Evolutionary conservation across 2,797 vertebrate species (phyloP), one percentile per base, ranked within the genome.

Genomic region (Aplochiton taeniatus): DNA sequence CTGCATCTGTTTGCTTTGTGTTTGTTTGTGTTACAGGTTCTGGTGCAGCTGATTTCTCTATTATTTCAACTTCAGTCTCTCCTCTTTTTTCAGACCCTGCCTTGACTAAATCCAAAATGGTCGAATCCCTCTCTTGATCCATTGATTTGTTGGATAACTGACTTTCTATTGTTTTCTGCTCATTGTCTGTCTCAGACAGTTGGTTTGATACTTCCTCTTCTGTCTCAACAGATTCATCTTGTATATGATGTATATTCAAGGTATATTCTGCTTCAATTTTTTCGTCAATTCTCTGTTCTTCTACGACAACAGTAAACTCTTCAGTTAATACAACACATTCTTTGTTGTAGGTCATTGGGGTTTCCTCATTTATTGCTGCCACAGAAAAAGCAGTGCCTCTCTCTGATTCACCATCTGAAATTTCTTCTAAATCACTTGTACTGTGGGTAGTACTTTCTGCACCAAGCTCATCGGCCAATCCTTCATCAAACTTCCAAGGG

Each of bases 1-100:
- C 83, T 19, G 87, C 83, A 41, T 80, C 76, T n/a, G 82, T 83
- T 18, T 75, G 70, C 17, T 79, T 69, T 46, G 54, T 57, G 58
- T 7, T 31, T 31, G 31, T 31, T 31, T 31, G 3, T 3, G 6
- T 31, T 31, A 31, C 31, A 31, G 31, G 31, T 31, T 31, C 31
- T 31, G 6, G 3, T 6, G 31, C 3, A 2, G 31, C 31, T 3
- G 31, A 31, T 31, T 31, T 31, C 31, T 31, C 31, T 31, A 31
- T 31, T 31, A 31, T 31, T 31, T 31, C 6, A 31, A 31, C 31
- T 31, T 31, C 31, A 31, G 31, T 2, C 6, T 31, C 31, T 31
- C 31, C 31, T 31, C 31, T 31, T 31, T 31, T 31, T 31, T 31
- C 31, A 31, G 31, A 31, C 3, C 2, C 31, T 3, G 2, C 6